These are phyloP conservation scores for Drosophila vallismaia DNA, from an alignment of 2,888 invertebrate species.

Conservation along the genomic window DNA sequence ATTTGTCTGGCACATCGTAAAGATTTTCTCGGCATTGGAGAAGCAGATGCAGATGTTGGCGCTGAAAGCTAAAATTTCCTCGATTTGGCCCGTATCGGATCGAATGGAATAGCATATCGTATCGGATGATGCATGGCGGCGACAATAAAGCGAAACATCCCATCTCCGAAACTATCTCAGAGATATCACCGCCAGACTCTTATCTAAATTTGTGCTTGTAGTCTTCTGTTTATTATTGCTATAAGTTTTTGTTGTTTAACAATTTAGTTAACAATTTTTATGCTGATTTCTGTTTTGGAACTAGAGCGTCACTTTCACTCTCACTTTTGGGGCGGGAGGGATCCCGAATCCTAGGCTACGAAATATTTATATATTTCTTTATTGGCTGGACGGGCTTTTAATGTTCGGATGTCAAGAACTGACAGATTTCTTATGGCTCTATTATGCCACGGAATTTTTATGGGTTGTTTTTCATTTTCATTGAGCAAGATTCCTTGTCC, in stretches of 20 bases:
- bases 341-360: not conserved
- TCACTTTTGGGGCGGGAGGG: slow-evolving; percentile 29
- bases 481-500: slow-evolving; percentile 21
- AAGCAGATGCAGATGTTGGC: slow-evolving; percentile 55
- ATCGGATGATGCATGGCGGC: slow-evolving; percentile 61
- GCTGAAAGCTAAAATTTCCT: slow-evolving; percentile 70
- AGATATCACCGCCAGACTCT: slow-evolving; percentile 7
- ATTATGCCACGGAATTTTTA: slow-evolving; percentile 46
- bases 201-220: slow-evolving; percentile 52
- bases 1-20: slow-evolving; percentile 72
- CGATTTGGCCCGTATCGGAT: slow-evolving; percentile 34
- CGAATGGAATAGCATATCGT: slow-evolving; percentile 16
- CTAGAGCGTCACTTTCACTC: slow-evolving; percentile 57
- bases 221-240: slow-evolving; percentile 52
- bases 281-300: slow-evolving; percentile 41
- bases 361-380: slow-evolving; percentile 35
- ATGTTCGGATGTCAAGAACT: slow-evolving; percentile 42
- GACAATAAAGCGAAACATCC: slow-evolving; percentile 68
- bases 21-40: slow-evolving; percentile 60
- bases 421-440: slow-evolving; percentile 56
- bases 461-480: slow-evolving; percentile 19
- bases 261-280: slow-evolving; percentile 58
- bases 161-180: slow-evolving; percentile 3
- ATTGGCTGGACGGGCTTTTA: slow-evolving; percentile 38
- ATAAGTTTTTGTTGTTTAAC: slow-evolving; percentile 46